Evolutionary conservation across 2,797 vertebrate genomes (phyloP).

Genomic region (Basileuterus tristriatus): DNA sequence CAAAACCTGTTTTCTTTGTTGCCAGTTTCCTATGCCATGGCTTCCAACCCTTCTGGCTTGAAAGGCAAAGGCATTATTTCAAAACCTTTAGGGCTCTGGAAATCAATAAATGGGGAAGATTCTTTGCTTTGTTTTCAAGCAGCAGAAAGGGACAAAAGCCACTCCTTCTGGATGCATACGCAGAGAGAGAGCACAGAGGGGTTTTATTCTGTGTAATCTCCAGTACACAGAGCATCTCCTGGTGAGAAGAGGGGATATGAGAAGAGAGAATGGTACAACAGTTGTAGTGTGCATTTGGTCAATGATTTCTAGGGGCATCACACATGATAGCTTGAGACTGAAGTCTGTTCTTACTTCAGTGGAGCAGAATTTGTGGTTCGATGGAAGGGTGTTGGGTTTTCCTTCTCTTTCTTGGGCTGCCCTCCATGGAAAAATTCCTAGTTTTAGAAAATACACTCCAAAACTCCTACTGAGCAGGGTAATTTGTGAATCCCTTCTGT

Average conservation of each 20-base stretch:
- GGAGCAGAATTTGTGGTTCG: background rate
- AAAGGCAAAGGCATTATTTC: background rate
- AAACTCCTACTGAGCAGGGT: background rate
- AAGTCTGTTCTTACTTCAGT: background rate
- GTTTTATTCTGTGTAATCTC: background rate
- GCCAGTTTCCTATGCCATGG: fast-evolving
- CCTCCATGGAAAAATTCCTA: background rate
- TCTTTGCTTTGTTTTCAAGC: background rate
- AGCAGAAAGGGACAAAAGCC: background rate
- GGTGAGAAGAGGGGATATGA: background rate
- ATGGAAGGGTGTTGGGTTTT: background rate
- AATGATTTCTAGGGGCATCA: background rate
- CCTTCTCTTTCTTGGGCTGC: background rate
- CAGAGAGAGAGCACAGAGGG: background rate
- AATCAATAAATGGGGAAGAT: background rate
- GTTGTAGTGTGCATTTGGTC: background rate
- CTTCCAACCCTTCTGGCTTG: background rate
- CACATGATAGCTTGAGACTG: background rate
- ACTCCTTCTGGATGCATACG: fast-evolving
- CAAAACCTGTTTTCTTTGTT: background rate
- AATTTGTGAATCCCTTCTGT: background rate
- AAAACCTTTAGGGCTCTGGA: background rate
- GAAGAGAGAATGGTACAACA: background rate
- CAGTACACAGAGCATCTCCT: background rate
- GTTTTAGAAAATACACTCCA: background rate